These are phyloP conservation scores for Lumbricus terrestris DNA, from an alignment of 2,888 invertebrate species.

Conservation along the genomic window DNA sequence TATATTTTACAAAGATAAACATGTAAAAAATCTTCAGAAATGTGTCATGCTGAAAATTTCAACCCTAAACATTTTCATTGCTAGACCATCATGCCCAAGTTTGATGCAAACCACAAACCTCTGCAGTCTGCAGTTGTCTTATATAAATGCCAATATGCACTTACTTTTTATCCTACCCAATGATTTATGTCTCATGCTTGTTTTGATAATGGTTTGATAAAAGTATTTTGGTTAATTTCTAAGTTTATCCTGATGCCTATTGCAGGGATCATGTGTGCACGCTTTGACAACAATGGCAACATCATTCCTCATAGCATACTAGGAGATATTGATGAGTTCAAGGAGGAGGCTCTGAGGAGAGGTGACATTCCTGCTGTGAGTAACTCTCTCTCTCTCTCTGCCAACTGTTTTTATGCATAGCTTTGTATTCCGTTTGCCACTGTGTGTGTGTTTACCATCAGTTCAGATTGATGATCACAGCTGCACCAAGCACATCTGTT, in stretches of 20 bases:
- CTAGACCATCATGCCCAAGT: too few species aligned
- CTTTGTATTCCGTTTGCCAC: not conserved
- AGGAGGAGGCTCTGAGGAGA: conserved; percentile 44
- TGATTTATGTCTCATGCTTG: too few species aligned
- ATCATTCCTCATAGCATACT: conserved; percentile 57
- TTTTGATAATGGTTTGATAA: not conserved
- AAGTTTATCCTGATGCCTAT: not conserved
- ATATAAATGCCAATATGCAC: too few species aligned
- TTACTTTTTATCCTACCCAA: too few species aligned
- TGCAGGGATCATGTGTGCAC: conserved; percentile 46
- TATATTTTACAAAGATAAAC: too few species aligned
- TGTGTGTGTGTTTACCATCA: too few species aligned
- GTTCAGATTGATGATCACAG: not conserved
- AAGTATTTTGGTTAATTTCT: not conserved
- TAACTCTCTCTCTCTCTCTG: not conserved
- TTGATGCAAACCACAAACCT: too few species aligned
- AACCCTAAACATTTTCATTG: too few species aligned
- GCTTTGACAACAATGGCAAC: conserved; percentile 50
- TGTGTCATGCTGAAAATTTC: too few species aligned
- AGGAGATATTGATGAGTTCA: conserved; percentile 55
- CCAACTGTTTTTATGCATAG: not conserved
- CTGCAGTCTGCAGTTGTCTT: too few species aligned
- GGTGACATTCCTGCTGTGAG: conserved; percentile 44
- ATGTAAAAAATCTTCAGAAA: too few species aligned
- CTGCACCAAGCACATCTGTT: not conserved